These are phyloP conservation scores for Brachypodius melanocephalos DNA, from an alignment of 2,113 vertebrate species.

Conservation along the genomic window DNA sequence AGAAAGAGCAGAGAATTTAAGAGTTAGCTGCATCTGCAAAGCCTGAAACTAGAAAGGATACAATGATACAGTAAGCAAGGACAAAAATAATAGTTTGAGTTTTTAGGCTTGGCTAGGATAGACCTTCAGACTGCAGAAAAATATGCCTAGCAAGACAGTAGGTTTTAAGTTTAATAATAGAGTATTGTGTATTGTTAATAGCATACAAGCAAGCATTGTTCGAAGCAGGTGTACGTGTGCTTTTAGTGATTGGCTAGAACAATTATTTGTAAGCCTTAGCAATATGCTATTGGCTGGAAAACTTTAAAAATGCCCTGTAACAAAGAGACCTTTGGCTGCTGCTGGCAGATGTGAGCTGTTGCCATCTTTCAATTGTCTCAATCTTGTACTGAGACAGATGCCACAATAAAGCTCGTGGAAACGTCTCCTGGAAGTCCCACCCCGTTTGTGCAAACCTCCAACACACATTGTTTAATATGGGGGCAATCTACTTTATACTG, in stretches of 20 bases:
- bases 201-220: neutral
- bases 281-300: neutral
- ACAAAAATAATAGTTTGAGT: neutral
- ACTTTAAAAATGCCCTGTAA: neutral
- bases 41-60: neutral
- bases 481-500: neutral
- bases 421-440: neutral
- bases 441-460: neutral
- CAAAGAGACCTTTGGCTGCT: neutral
- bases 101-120: neutral
- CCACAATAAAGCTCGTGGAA: neutral
- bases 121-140: neutral
- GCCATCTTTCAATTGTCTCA: neutral
- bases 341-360: neutral
- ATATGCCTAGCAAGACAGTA: neutral
- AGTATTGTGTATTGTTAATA: neutral
- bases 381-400: neutral
- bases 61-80: neutral
- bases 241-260: neutral
- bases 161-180: neutral
- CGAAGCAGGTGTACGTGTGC: neutral
- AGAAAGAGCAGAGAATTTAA: neutral
- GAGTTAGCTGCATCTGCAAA: neutral
- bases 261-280: neutral
- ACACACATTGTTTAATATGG: neutral